phyloP scores from a whole-genome alignment of 2,113 vertebrate genomes.

The Bothrops jararaca region DNA sequence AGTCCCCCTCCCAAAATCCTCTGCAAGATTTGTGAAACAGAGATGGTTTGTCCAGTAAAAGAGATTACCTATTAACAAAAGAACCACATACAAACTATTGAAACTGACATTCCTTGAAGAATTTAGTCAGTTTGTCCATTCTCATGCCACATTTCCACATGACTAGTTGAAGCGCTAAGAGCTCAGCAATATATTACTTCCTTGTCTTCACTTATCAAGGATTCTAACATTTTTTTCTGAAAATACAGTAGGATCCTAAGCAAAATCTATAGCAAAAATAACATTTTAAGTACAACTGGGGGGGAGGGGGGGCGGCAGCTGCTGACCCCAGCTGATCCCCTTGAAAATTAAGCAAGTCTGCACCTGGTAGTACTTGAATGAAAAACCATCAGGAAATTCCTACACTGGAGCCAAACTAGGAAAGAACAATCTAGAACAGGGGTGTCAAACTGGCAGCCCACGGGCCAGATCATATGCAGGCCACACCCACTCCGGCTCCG shows the following conservation, averaged over 20 bases:
- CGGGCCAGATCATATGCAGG: too few relatives aligned
- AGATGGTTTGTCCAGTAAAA: conserved; percentile 25
- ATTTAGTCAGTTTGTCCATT: not conserved
- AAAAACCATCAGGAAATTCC: not conserved
- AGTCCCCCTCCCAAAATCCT: too few relatives aligned
- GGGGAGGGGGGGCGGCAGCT: not conserved
- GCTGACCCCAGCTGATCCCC: not conserved
- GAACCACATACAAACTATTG: not conserved
- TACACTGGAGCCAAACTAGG: not conserved
- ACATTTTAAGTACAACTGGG: not conserved
- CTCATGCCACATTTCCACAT: not conserved
- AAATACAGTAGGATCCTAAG: not conserved
- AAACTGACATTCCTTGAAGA: not conserved
- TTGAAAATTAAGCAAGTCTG: not conserved
- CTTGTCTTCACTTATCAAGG: not conserved
- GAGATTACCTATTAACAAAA: conserved; percentile 23
- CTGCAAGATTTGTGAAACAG: too few relatives aligned
- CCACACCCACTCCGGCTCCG: too few relatives aligned
- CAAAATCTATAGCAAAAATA: not conserved
- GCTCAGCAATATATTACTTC: not conserved
- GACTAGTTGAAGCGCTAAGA: not conserved
- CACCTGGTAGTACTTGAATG: not conserved
- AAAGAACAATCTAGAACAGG: not conserved
- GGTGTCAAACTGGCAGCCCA: too few relatives aligned
- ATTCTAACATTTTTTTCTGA: too few relatives aligned